Evolutionary conservation across 1,140 invertebrate species (phyloP), one percentile per base, ranked within the genome.

Genomic region (Chironomus tepperi): DNA sequence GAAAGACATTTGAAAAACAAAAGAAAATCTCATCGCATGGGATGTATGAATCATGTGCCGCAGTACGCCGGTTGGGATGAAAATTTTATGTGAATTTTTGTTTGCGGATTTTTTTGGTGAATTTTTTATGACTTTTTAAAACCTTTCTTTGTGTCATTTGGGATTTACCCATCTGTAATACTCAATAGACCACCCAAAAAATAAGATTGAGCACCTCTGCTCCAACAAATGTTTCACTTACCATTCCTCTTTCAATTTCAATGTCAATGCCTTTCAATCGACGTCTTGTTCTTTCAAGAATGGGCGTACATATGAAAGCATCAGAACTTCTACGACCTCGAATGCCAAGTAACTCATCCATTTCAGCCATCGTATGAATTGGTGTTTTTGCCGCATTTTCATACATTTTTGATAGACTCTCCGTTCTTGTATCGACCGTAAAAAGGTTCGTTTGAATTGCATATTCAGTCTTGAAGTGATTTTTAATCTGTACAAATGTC

Each of bases 181-280:
- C 5, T 5, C 24, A 34, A 2, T 34, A 34, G 24, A 34, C 24
- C 24, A 2, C 24, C 24, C 24, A 34, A 34, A 34, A 34, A 34
- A 2, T 34, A 34, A 34, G 24, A 34, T 34, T 34, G 24, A 34
- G 24, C 24, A 34, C 24, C 24, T 2, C 24, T 34, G 24, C 24
- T 34, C 24, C 24, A 34, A 34, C 24, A 34, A 34, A 57, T 47
- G 43, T 12, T n/a, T n/a, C 47, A 57, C 47, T 91, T 84, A 95
- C 93, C 87, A 93, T 88, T 83, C 91, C 86, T 67, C 92, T 94
- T 84, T 95, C 93, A 78, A 95, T 95, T 79, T 94, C 93, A 76
- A 93, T 88, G 80, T 93, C 89, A 43, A 91, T 87, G 74, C 87
- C 86, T 76, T 87, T 86, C 76, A 89, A 85, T 76, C 87, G 87